A percentile compares a stretch with the other conserved stretches of the same genome.
Evolutionary conservation across 2,797 vertebrate species (phyloP).

Genomic region (Cacajao melanocephalus): DNA sequence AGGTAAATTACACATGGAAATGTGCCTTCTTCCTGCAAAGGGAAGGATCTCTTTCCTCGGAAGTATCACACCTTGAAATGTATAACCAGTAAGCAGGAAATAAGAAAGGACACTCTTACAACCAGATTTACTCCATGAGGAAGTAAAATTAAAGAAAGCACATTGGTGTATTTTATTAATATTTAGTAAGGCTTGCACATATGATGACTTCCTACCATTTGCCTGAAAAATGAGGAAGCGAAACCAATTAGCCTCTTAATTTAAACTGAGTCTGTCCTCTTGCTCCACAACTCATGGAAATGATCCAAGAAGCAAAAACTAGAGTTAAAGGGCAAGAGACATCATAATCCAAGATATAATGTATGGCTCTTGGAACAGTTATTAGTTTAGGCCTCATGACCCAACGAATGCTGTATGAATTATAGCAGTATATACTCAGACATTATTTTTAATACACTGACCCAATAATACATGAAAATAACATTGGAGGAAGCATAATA

Average conservation of each 20-base stretch:
- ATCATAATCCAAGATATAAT: not conserved
- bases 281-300: not conserved
- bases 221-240: slow-evolving; percentile 54
- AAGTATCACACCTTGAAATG: not conserved
- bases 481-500: not conserved
- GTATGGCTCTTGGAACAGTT: not conserved
- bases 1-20: not conserved
- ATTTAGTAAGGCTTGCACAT: slow-evolving; percentile 19
- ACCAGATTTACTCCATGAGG: not conserved
- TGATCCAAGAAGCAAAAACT: not conserved
- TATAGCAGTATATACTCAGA: not conserved
- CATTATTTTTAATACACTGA: not conserved
- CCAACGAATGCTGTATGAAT: slow-evolving; percentile 11
- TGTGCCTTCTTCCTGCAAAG: not conserved
- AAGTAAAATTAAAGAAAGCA: slow-evolving; percentile 49
- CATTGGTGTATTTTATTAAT: not conserved
- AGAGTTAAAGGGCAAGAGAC: not conserved
- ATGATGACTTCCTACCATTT: slow-evolving; percentile 28
- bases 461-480: not conserved
- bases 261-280: slow-evolving; percentile 29
- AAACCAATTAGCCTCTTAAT: slow-evolving; percentile 44
- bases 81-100: not conserved
- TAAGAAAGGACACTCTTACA: slow-evolving; percentile 2
- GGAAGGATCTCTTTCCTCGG: not conserved
- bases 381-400: not conserved